Evolutionary conservation across 2,888 invertebrate genomes (phyloP).

Genomic region (Hemithea aestivaria): DNA sequence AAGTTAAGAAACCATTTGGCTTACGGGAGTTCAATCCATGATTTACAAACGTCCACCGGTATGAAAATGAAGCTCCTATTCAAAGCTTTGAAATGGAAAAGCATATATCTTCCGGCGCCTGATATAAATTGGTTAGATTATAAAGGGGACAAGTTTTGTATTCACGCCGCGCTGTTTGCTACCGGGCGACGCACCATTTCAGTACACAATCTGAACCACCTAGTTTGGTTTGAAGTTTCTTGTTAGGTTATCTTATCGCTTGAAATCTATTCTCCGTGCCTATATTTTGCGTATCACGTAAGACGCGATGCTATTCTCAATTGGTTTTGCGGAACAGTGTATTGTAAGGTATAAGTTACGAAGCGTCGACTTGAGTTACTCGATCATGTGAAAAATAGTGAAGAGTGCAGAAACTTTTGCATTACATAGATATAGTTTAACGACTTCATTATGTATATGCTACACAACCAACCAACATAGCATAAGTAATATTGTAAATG

Average conservation of each 20-base stretch:
- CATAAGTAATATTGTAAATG: too few relatives aligned
- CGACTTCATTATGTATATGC: too few relatives aligned
- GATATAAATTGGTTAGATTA: conserved; percentile 53
- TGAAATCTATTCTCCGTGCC: conserved; percentile 33
- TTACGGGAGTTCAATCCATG: too few relatives aligned
- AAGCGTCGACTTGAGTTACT: too few relatives aligned
- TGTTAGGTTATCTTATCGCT: conserved; percentile 39
- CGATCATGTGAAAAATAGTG: too few relatives aligned
- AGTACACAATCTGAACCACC: conserved; percentile 36
- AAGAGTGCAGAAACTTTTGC: too few relatives aligned
- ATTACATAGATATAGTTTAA: too few relatives aligned
- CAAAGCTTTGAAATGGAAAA: conserved; percentile 7
- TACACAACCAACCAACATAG: too few relatives aligned
- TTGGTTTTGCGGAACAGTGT: conserved; percentile 8
- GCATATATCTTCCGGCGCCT: conserved; percentile 29
- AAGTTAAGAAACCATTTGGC: too few relatives aligned
- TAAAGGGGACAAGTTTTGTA: conserved; percentile 52
- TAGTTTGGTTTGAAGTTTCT: conserved; percentile 35
- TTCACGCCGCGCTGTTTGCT: conserved; percentile 30
- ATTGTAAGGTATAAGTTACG: too few relatives aligned
- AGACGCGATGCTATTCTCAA: conserved; percentile 21
- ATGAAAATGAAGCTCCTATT: too few relatives aligned
- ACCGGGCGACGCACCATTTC: conserved; percentile 36
- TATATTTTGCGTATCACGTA: conserved; percentile 29
- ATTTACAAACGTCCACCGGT: too few relatives aligned